These are phyloP conservation scores for Rhea americana DNA, from an alignment of 2,113 vertebrate species.

Conservation along the genomic window DNA sequence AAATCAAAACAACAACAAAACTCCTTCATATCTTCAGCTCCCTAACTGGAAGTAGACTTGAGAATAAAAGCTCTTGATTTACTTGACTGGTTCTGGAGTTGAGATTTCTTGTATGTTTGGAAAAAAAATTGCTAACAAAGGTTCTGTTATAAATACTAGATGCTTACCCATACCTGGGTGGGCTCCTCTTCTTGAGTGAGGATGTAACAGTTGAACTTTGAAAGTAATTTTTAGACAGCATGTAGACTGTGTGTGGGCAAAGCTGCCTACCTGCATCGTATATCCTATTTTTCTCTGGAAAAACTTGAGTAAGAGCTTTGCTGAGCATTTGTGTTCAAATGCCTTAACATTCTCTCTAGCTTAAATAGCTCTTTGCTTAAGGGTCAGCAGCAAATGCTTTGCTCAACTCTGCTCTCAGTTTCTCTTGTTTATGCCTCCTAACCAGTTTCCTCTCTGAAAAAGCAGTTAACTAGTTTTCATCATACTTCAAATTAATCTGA, in stretches of 20 bases:
- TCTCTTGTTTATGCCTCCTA: background rate
- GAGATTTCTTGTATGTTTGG: background rate
- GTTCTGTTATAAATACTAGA: background rate
- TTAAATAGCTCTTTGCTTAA: rapidly evolving
- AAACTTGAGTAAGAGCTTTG: rapidly evolving
- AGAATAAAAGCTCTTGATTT: background rate
- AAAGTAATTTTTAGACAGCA: background rate
- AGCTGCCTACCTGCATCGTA: background rate
- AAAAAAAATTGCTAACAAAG: background rate
- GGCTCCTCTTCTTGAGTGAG: background rate
- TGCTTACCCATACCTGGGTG: background rate
- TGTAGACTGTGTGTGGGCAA: background rate
- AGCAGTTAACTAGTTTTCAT: background rate
- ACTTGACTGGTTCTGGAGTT: background rate
- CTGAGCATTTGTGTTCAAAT: rapidly evolving
- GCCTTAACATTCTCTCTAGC: background rate
- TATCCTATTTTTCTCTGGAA: background rate
- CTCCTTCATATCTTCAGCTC: background rate
- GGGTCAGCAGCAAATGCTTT: background rate
- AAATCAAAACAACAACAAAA: background rate
- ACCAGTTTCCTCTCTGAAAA: background rate
- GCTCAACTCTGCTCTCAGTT: background rate
- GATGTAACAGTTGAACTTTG: background rate
- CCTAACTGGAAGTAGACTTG: background rate
- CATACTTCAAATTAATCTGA: rapidly evolving